Conservation (phyloP, 2,888 invertebrate species). For the Dryococelus australis region DNA sequence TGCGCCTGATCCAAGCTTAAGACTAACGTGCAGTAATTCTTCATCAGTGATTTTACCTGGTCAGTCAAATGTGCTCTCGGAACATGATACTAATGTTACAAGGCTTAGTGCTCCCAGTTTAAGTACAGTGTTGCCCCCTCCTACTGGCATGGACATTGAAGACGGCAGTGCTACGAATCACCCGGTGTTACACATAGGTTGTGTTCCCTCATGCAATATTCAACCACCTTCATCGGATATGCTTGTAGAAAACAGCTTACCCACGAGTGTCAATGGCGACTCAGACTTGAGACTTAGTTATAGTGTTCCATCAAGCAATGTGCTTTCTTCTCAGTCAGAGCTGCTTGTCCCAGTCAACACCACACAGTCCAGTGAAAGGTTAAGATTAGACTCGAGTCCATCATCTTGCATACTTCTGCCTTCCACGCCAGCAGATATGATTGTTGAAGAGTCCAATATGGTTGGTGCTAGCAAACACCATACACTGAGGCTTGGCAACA, state of each 20-base stretch:
- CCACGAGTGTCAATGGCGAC: not conserved
- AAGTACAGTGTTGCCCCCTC: not conserved
- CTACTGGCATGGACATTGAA: not conserved
- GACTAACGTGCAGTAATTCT: not conserved
- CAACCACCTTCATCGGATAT: not conserved
- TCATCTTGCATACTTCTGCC: not conserved
- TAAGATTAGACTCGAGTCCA: not conserved
- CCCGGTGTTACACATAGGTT: not conserved
- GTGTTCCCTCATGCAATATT: not conserved
- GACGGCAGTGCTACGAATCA: not conserved
- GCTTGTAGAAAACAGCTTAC: not conserved
- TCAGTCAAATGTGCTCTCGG: not conserved
- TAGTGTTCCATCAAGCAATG: not conserved
- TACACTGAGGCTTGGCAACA: constrained; percentile 33
- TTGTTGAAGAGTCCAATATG: not conserved
- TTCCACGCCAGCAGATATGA: not conserved
- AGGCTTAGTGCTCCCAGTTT: constrained; percentile 6
- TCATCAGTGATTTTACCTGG: not conserved
- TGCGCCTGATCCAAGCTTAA: constrained; percentile 6
- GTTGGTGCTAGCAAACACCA: not conserved
- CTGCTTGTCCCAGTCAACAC: not conserved
- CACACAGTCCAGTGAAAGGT: not conserved
- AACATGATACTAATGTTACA: not conserved
- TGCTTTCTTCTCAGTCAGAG: not conserved
- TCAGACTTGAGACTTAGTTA: not conserved